Percentiles rank a stretch among this genome's conserved stretches.
Conservation (phyloP, 2,888 invertebrate genomes). For the Alcis repandata region DNA sequence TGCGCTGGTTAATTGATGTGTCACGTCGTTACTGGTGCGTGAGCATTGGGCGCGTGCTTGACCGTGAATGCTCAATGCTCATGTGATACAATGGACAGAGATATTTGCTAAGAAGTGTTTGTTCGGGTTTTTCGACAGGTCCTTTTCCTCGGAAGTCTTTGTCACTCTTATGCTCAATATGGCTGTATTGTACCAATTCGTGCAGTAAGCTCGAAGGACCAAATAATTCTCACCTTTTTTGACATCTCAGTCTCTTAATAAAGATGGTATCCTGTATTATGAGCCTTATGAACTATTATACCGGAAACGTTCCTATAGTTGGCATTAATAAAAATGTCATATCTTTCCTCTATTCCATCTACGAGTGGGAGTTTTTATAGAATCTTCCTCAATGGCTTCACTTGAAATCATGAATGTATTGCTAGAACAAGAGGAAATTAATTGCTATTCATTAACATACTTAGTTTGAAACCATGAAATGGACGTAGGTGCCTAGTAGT, state of each 20-base stretch:
- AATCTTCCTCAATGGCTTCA: slow-evolving; percentile 17
- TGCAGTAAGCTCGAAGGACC: slow-evolving; percentile 12
- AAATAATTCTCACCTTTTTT: slow-evolving; percentile 1
- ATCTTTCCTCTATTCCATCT: neutral
- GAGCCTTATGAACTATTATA: neutral
- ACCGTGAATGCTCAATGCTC: slow-evolving; percentile 42
- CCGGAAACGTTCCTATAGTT: neutral
- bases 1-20: slow-evolving; percentile 48
- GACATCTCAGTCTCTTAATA: no score
- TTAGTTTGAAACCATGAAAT: slow-evolving; percentile 4
- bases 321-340: neutral
- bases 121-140: slow-evolving; percentile 10
- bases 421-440: slow-evolving; percentile 3
- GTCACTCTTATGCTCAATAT: slow-evolving; percentile 5
- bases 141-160: slow-evolving; percentile 14
- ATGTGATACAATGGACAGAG: slow-evolving; percentile 16
- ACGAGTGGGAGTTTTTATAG: slow-evolving; percentile 14
- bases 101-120: slow-evolving; percentile 10
- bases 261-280: neutral
- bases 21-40: slow-evolving; percentile 45
- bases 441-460: slow-evolving; percentile 12
- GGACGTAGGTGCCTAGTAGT: neutral
- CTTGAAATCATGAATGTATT: slow-evolving; percentile 11
- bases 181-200: neutral
- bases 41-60: slow-evolving; percentile 35